A percentile compares a stretch with the other conserved stretches of the same genome.
Evolutionary conservation across 1,140 invertebrate species (phyloP).

Genomic region (Cecropterus lyciades): DNA sequence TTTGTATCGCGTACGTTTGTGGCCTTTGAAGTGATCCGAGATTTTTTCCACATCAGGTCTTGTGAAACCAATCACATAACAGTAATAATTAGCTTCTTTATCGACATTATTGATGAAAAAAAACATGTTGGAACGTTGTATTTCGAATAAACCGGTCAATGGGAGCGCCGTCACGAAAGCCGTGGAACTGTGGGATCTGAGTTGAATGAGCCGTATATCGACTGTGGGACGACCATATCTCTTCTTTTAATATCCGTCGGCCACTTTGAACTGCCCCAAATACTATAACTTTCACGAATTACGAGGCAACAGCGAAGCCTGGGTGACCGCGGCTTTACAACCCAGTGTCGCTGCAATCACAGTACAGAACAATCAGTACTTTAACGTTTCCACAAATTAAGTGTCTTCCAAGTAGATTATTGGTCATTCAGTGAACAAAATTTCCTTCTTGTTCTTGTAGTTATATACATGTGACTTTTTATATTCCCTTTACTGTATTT

Average conservation of each 20-base stretch:
- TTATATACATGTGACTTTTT: too few species aligned
- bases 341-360: neutral
- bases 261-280: conserved; percentile 77
- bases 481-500: too few species aligned
- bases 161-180: conserved; percentile 43
- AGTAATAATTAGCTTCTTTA: conserved; percentile 33
- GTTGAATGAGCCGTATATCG: conserved; percentile 68
- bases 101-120: conserved; percentile 27
- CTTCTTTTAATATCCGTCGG: conserved; percentile 76
- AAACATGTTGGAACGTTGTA: conserved; percentile 28
- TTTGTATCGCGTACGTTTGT: neutral
- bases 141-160: conserved; percentile 55
- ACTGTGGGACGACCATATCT: conserved; percentile 70
- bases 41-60: conserved; percentile 7
- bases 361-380: conserved; percentile 7
- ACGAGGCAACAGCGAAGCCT: conserved; percentile 58
- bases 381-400: neutral
- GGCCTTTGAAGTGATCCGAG: conserved; percentile 12
- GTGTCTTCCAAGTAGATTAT: too few species aligned
- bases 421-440: too few species aligned
- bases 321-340: conserved; percentile 59
- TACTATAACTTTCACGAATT: conserved; percentile 78
- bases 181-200: conserved; percentile 56
- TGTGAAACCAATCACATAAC: conserved; percentile 33
- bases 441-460: too few species aligned